Evolutionary conservation across 1,140 invertebrate species (phyloP).

Genomic region (Papilio glaucus): DNA sequence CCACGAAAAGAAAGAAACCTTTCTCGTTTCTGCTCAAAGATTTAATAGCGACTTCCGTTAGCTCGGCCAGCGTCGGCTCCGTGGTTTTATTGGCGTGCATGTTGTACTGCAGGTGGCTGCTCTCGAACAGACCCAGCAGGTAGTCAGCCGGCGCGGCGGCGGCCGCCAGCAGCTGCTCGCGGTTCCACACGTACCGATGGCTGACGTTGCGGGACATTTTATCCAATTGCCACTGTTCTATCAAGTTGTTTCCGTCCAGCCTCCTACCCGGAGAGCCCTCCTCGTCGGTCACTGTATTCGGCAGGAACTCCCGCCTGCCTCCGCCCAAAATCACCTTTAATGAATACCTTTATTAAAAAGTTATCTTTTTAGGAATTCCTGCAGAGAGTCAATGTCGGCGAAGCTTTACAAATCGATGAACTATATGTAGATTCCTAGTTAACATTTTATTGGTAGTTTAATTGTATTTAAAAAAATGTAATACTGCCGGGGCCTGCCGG

Average conservation of each 20-base stretch:
- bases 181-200: constrained; percentile 86
- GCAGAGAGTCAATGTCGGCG: too few species aligned
- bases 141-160: constrained; percentile 87
- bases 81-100: constrained; percentile 75
- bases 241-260: constrained; percentile 83
- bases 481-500: too few species aligned
- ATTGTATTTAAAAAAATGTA: too few species aligned
- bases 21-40: constrained; percentile 90
- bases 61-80: constrained; percentile 90
- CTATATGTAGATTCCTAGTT: too few species aligned
- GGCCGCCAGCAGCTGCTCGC: constrained; percentile 85
- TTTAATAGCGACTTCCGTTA: constrained; percentile 91
- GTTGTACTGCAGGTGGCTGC: constrained; percentile 75
- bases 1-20: constrained; percentile 94
- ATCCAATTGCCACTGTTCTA: constrained; percentile 71
- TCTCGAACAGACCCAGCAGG: constrained; percentile 86
- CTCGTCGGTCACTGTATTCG: constrained; percentile 85
- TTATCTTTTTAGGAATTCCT: too few species aligned
- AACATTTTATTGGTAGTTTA: too few species aligned
- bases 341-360: not conserved
- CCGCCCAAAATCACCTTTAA: constrained; percentile 87
- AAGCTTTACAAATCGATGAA: too few species aligned
- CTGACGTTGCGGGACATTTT: constrained; percentile 84
- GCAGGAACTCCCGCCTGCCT: constrained; percentile 87
- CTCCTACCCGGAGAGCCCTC: constrained; percentile 86